Evolutionary conservation across 2,888 invertebrate species (phyloP).

Genomic region (Oeneis ivallda): DNA sequence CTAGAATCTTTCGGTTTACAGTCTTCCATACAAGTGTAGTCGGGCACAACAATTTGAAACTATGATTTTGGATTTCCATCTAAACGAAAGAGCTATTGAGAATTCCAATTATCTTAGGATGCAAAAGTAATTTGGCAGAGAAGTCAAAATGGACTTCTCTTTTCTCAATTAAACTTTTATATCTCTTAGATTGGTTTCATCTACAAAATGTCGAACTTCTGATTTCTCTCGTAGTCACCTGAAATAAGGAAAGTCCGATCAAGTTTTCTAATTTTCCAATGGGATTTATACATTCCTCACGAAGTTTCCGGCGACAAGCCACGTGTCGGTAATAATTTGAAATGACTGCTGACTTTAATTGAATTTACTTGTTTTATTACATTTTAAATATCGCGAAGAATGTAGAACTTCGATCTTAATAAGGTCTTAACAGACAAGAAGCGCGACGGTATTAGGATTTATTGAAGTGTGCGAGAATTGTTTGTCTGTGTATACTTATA

Average conservation of each 20-base stretch:
- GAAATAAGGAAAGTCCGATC: constrained; percentile 50
- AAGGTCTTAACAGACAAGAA: too few relatives aligned
- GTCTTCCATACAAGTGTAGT: too few relatives aligned
- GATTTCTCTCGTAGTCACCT: constrained; percentile 54
- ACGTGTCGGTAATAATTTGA: constrained; percentile 39
- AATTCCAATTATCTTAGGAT: neutral
- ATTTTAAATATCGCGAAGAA: neutral
- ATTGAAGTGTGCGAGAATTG: too few relatives aligned
- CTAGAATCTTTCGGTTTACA: too few relatives aligned
- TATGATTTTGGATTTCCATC: neutral
- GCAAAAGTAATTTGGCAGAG: neutral
- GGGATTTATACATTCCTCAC: constrained; percentile 66
- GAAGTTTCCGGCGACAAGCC: constrained; percentile 40
- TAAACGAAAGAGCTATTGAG: neutral
- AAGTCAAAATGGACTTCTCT: neutral
- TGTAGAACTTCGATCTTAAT: neutral
- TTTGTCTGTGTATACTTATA: too few relatives aligned
- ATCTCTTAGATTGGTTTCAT: constrained; percentile 50
- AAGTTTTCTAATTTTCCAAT: constrained; percentile 78
- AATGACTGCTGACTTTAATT: constrained; percentile 27
- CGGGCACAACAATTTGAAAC: too few relatives aligned
- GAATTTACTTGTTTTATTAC: constrained; percentile 15
- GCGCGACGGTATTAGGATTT: too few relatives aligned
- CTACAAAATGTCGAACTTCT: constrained; percentile 64
- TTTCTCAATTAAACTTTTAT: constrained; percentile 19